Base-by-base conservation (phyloP, 2,797 vertebrate genomes). In the Melanogrammus aeglefinus region DNA sequence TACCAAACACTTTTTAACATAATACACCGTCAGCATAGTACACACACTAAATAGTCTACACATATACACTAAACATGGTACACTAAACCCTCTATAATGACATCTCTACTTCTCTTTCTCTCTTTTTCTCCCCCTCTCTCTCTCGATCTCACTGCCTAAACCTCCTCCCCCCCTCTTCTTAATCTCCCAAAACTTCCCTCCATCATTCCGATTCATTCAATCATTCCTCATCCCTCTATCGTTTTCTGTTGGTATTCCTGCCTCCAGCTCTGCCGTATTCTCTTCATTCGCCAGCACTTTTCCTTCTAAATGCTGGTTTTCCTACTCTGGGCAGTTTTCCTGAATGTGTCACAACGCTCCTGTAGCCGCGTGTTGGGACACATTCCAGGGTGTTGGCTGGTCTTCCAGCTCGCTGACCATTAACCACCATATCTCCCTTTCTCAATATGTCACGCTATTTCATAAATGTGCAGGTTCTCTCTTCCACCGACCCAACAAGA, bases 381-480 rank as follows among this genome's bases (percentile, higher is more conserved):
- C 87, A 91, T 91, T 89, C 88, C 84, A 78, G 86, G 83, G 84
- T 88, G 88, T 88, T 90, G 24, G 83, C 78, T 6, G 21, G 18
- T 41, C 74, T 86, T 74, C 18, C 73, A 76, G 79, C 89, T 88
- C 89, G 86, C 84, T 73, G 69, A 84, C 84, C 87, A 75, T 85
- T 89, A 78, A 75, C 9, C 3, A 31, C 12, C 69, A 31, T 9
- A 10, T 70, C 69, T 29, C 12, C 10, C 29, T 70, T 70, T 31
- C 69, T 70, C 29, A n/a, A 27, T 29, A 69, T 10, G 3, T 14
- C 18, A 51, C 13, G 14, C 8, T 51, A 4, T 51, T 51, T 51
- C 44, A 51, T 18, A 51, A 51, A 51, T 1, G 41, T 44, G 41
- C 41, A 44, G 41, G 12, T 44, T 14, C 41, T 44, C 41, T 10